Conservation (phyloP, 92 coral and sea anemone genomes). For the Phenganax marumi region DNA sequence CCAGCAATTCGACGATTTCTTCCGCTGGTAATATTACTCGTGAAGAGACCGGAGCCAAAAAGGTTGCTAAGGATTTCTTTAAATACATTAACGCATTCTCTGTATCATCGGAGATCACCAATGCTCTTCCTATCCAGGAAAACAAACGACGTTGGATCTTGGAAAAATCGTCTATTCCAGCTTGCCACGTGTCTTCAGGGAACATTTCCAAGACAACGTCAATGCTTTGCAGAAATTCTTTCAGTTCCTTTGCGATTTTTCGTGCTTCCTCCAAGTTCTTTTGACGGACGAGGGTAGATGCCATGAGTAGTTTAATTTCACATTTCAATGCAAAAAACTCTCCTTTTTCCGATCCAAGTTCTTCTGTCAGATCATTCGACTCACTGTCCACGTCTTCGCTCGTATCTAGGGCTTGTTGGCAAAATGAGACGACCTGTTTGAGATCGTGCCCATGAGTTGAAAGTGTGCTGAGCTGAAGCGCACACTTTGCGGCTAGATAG, state of each 20-base stretch:
- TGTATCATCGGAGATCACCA: slow-evolving; percentile 12
- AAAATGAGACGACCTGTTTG: too few species aligned
- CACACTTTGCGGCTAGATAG: slow-evolving; percentile 19
- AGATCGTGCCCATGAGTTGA: neutral
- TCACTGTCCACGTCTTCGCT: neutral
- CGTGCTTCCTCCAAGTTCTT: neutral
- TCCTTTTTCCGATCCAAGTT: neutral
- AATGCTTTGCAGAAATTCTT: slow-evolving; percentile 24
- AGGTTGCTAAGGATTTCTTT: slow-evolving; percentile 5
- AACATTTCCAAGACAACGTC: slow-evolving; percentile 19
- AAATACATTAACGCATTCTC: neutral
- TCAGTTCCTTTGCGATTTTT: slow-evolving; percentile 7
- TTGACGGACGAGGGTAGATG: neutral
- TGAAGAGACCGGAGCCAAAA: neutral
- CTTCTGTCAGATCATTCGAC: slow-evolving; percentile 2
- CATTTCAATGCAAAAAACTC: slow-evolving; percentile 24
- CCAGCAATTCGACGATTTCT: slow-evolving; percentile 16
- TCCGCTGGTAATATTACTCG: neutral
- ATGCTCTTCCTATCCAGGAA: slow-evolving; percentile 26
- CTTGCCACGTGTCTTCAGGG: neutral
- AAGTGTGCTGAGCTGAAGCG: neutral
- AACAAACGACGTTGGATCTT: slow-evolving; percentile 13
- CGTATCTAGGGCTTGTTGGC: slow-evolving; percentile 7
- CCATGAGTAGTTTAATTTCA: slow-evolving; percentile 17
- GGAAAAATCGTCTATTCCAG: neutral